phyloP scores from a whole-genome alignment of 30 jellyfish, hydroid and myxozoan genomes.

The Sanderia malayensis region DNA sequence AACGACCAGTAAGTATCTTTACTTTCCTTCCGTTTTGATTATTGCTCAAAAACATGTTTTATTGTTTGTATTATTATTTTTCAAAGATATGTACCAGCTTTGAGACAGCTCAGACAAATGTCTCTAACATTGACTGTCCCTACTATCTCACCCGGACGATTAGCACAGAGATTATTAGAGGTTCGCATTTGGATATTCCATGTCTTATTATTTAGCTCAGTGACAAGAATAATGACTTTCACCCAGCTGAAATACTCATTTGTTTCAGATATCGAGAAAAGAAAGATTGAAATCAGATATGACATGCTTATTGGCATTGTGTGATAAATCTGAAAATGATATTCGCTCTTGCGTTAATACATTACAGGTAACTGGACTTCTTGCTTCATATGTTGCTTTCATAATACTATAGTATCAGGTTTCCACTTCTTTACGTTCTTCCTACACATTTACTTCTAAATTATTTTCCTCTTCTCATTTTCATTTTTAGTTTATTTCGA shows the following conservation, averaged over 20 bases:
- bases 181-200: slow-evolving; percentile 21
- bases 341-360: slow-evolving; percentile 95
- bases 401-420: too few relatives aligned
- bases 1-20: slow-evolving; percentile 82
- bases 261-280: slow-evolving; percentile 65
- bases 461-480: too few relatives aligned
- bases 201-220: not conserved
- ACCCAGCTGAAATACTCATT: not conserved
- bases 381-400: not conserved
- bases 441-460: too few relatives aligned
- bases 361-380: slow-evolving; percentile 71
- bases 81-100: slow-evolving; percentile 90
- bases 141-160: slow-evolving; percentile 65
- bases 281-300: slow-evolving; percentile 84
- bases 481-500: slow-evolving; percentile 66
- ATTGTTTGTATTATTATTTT: not conserved
- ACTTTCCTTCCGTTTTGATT: slow-evolving; percentile 10
- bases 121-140: slow-evolving; percentile 78
- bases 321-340: slow-evolving; percentile 92
- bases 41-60: not conserved
- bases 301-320: slow-evolving; percentile 74
- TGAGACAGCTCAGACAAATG: slow-evolving; percentile 80
- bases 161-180: slow-evolving; percentile 79
- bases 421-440: too few relatives aligned
- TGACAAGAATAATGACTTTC: not conserved